Conservation (phyloP, 2,113 vertebrate genomes). For the Rhinichthys klamathensis region DNA sequence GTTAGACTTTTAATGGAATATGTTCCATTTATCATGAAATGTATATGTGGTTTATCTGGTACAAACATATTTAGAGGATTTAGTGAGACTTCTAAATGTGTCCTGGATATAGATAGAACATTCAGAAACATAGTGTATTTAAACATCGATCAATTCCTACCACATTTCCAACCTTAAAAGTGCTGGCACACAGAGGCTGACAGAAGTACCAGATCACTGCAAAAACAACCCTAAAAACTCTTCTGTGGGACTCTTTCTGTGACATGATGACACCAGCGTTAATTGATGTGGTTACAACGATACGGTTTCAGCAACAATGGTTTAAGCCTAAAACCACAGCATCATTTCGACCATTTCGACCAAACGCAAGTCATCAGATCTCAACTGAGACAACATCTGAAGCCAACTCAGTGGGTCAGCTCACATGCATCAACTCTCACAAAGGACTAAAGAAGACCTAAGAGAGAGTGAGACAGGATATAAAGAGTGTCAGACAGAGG, state of each 20-base stretch:
- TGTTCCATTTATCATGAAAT: not conserved
- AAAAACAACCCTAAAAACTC: not conserved
- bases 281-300: conserved; percentile 1
- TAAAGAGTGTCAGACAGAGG: conserved; percentile 8
- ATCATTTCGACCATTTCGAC: not conserved
- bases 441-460: not conserved
- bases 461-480: conserved; percentile 14
- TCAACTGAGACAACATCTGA: conserved; percentile 10
- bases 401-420: not conserved
- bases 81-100: not conserved
- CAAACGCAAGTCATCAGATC: not conserved
- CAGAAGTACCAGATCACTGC: not conserved
- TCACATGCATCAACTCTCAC: not conserved
- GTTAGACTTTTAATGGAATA: not conserved
- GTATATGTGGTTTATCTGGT: not conserved
- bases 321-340: not conserved
- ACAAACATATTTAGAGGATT: no score
- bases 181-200: not conserved
- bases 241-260: not conserved
- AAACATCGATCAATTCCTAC: not conserved
- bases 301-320: not conserved
- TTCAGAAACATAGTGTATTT: not conserved
- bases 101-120: not conserved
- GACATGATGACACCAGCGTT: not conserved
- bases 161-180: not conserved